Conservation (phyloP, 2,113 vertebrate genomes). For the Prunella fulvescens region DNA sequence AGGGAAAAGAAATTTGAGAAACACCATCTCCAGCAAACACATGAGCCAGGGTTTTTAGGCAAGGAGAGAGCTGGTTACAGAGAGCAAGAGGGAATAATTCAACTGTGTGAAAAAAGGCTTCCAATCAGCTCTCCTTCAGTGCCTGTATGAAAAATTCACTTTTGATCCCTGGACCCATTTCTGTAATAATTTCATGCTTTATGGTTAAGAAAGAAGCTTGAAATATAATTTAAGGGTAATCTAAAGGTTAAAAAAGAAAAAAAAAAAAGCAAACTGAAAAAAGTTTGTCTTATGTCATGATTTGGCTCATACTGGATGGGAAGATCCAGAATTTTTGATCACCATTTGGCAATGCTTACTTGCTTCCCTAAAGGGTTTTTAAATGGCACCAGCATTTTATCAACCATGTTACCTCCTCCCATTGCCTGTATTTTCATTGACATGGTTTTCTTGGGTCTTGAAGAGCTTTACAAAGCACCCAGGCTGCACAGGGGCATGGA, state of each 20-base stretch:
- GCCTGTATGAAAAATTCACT: neutral
- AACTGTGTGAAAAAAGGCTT: neutral
- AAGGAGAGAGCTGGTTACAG: neutral
- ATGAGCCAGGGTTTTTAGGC: neutral
- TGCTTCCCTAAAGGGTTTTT: conserved; percentile 31
- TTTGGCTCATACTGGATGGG: neutral
- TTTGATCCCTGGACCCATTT: neutral
- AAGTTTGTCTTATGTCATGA: neutral
- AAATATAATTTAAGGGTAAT: neutral
- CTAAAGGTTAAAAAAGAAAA: neutral
- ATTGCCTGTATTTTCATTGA: neutral
- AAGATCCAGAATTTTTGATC: conserved; percentile 15
- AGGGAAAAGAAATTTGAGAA: neutral
- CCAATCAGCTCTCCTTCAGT: neutral
- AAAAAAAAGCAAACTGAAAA: neutral
- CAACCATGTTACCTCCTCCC: neutral
- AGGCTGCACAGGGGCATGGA: neutral
- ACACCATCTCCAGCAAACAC: neutral
- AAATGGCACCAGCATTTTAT: neutral
- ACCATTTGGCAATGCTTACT: conserved; percentile 7
- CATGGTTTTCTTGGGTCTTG: neutral
- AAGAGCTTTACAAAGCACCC: neutral
- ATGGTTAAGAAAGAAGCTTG: neutral
- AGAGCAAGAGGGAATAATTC: neutral
- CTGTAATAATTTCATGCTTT: neutral